Evolutionary conservation across 2,797 vertebrate genomes (phyloP), one percentile per base, ranked within the genome.

Genomic region (Argya squamiceps): DNA sequence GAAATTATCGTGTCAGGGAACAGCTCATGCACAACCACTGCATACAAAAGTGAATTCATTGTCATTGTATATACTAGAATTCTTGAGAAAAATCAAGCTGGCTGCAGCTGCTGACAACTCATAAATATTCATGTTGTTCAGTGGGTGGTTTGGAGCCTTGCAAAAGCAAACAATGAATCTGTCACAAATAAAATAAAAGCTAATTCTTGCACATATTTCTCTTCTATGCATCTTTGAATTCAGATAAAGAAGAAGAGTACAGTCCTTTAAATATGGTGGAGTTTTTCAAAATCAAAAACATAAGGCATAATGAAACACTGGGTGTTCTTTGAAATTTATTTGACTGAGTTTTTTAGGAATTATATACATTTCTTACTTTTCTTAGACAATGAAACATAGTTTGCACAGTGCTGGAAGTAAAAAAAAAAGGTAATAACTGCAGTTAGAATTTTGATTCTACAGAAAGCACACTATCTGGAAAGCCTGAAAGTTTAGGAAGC

Each of bases 121-220:
- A 30, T 93, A 83, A 96, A 96, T 95, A 97, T 94, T 96, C 93
- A 93, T 94, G 73, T 29, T 95, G 34, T 83, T 91, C 81, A 77
- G 77, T 90, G 84, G 52, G 60, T 92, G 84, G 63, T 69, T 94
- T 89, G 52, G 47, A 95, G 80, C 47, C 77, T 91, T 36, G 52
- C 32, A 96, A 95, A 96, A 93, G 56, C 24, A 94, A 97, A 87
- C 85, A 96, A 89, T 80, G 62, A 53, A 94, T 89, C 83, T 85
- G 49, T 73, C 83, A 76, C 71, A 94, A 92, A 81, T 23, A 46
- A 93, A 95, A 78, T 67, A 92, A 94, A 67, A 82, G 60, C 43
- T 86, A 95, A 86, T 93, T 93, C 49, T 77, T 80, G 68, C 63
- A 69, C 27, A 73, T 74, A 70, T 86, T 79, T 94, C 67, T 91